These are phyloP conservation scores for Dusona sp. DNA, from an alignment of 2,888 invertebrate species.

Conservation along the genomic window DNA sequence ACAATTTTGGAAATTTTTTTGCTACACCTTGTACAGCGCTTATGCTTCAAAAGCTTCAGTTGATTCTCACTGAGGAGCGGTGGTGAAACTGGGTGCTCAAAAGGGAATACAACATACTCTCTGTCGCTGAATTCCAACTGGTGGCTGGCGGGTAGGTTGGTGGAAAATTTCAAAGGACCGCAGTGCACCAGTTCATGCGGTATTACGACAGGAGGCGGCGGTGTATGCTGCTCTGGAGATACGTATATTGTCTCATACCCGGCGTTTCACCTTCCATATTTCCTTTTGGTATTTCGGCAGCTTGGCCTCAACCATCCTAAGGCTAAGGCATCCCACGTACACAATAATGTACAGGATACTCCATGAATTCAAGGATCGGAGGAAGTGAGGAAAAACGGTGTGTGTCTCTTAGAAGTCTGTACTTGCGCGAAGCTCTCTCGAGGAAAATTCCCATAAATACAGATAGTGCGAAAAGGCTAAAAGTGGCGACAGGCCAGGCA, in stretches of 20 bases:
- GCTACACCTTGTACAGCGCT: background rate
- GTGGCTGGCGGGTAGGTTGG: slow-evolving; percentile 23
- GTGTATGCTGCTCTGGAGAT: slow-evolving; percentile 39
- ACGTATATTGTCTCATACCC: slow-evolving; percentile 24
- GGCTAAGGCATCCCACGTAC: background rate
- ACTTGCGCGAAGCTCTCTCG: slow-evolving; percentile 27
- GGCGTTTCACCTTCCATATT: slow-evolving; percentile 6
- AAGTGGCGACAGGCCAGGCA: slow-evolving; percentile 15
- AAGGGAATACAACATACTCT: slow-evolving; percentile 35
- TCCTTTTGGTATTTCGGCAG: slow-evolving; percentile 24
- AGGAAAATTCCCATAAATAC: slow-evolving; percentile 56
- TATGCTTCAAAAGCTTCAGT: slow-evolving; percentile 31
- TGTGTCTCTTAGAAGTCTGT: background rate
- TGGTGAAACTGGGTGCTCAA: slow-evolving; percentile 20
- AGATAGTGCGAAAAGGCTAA: slow-evolving; percentile 1
- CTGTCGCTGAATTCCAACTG: slow-evolving; percentile 34
- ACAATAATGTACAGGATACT: slow-evolving; percentile 16
- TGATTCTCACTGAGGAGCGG: slow-evolving; percentile 38
- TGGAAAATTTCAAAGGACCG: slow-evolving; percentile 57
- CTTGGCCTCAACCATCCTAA: slow-evolving; percentile 12
- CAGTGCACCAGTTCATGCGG: slow-evolving; percentile 66
- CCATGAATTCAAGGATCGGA: slow-evolving; percentile 5
- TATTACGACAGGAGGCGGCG: slow-evolving; percentile 1
- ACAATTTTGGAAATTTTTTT: background rate
- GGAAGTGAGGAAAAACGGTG: slow-evolving; percentile 1